Percentiles rank a stretch among this genome's conserved stretches.
Evolutionary conservation across 2,888 invertebrate genomes (phyloP).

Genomic region (Aphodius sticticus): DNA sequence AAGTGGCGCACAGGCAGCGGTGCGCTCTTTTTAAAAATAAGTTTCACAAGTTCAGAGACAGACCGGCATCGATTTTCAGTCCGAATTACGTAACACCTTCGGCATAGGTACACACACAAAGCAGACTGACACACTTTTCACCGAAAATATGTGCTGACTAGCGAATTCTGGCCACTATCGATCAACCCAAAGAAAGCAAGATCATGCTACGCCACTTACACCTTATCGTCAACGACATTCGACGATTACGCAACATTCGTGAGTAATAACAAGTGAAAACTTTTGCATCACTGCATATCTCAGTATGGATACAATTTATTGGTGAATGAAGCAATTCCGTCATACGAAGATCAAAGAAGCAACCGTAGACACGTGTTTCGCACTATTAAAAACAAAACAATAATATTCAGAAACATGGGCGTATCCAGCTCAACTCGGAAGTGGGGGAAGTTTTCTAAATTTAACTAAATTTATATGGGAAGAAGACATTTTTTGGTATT

Average conservation of each 20-base stretch:
- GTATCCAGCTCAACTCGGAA: no score
- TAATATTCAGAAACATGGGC: no score
- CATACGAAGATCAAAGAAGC: no score
- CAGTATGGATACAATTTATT: no score
- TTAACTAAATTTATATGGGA: no score
- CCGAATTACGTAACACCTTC: not conserved
- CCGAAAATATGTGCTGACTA: not conserved
- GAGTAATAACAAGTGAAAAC: not conserved
- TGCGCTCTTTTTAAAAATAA: not conserved
- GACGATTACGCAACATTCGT: not conserved
- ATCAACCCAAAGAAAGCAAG: not conserved
- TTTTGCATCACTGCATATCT: not conserved
- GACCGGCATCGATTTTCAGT: not conserved
- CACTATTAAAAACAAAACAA: no score
- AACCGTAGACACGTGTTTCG: no score
- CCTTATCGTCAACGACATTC: not conserved
- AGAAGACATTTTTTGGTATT: no score
- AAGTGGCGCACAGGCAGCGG: not conserved
- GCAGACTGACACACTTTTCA: constrained; percentile 4
- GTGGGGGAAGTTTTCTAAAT: no score
- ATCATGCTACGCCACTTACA: not conserved
- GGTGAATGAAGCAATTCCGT: no score
- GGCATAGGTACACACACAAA: not conserved
- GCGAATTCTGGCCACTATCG: not conserved
- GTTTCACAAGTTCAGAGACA: not conserved